These are phyloP conservation scores for Parnassius apollo DNA, from an alignment of 2,888 invertebrate genomes.

Conservation along the genomic window DNA sequence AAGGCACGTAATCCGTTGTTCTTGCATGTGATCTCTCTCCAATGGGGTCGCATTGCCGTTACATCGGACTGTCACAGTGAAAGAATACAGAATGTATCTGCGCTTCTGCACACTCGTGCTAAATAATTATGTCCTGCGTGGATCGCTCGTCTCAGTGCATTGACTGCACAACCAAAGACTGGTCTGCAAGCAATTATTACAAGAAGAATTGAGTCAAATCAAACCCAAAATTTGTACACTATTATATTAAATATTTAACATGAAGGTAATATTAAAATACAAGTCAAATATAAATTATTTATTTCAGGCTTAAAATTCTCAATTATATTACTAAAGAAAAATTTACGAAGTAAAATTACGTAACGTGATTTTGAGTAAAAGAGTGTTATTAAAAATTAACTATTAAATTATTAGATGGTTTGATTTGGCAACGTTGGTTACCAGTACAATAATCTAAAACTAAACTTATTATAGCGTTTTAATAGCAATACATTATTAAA, in stretches of 20 bases:
- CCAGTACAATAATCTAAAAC: neutral
- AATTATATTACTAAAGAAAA: neutral
- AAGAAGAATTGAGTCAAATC: no score
- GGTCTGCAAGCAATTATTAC: no score
- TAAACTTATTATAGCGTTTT: conserved; percentile 1
- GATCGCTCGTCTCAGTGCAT: no score
- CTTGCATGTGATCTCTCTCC: no score
- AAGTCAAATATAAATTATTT: conserved; percentile 9
- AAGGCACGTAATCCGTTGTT: no score
- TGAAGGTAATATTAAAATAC: neutral
- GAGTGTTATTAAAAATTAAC: conserved; percentile 6
- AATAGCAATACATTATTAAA: neutral
- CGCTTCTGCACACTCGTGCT: no score
- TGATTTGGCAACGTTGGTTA: neutral
- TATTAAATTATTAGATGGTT: neutral
- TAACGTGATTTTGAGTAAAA: neutral
- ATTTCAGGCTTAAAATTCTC: neutral
- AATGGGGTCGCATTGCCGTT: no score
- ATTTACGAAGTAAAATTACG: neutral
- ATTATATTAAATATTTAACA: neutral
- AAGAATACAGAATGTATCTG: no score
- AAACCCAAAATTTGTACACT: no score
- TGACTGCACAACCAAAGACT: no score
- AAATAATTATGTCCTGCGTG: no score
- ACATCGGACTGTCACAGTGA: no score